Evolutionary conservation across 2,797 vertebrate species (phyloP).

Genomic region (Lacerta viridis): DNA sequence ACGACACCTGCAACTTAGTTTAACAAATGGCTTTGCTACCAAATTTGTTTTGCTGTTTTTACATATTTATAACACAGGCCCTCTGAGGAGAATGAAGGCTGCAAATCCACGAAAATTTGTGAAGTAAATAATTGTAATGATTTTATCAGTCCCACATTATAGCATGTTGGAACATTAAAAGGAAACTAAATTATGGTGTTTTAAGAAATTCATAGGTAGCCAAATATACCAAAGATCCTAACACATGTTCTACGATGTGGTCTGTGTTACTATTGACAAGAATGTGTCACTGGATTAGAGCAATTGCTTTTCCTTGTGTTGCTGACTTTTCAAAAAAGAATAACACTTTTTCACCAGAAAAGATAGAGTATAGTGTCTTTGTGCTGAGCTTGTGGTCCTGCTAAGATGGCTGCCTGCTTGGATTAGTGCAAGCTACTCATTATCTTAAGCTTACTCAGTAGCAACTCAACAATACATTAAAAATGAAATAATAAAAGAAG

Average conservation of each 20-base stretch:
- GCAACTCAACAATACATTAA: not conserved
- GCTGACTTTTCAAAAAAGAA: not conserved
- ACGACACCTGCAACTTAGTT: slow-evolving; percentile 53
- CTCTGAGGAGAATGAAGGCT: slow-evolving; percentile 43
- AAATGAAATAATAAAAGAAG: not conserved
- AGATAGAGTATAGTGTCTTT: not conserved
- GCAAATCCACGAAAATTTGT: slow-evolving; percentile 46
- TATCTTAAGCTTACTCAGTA: not conserved
- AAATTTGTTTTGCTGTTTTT: slow-evolving; percentile 53
- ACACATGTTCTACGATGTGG: slow-evolving; percentile 40
- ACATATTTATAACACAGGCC: slow-evolving; percentile 47
- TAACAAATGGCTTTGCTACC: slow-evolving; percentile 48
- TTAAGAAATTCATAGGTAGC: slow-evolving; percentile 42
- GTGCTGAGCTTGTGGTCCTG: not conserved
- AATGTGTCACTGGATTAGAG: not conserved
- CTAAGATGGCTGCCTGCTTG: not conserved
- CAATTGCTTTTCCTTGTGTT: not conserved
- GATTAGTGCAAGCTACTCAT: not conserved
- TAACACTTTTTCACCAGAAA: not conserved
- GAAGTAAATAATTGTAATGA: slow-evolving; percentile 62
- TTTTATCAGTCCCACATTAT: slow-evolving; percentile 59
- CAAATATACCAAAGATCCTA: slow-evolving; percentile 54
- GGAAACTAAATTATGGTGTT: slow-evolving; percentile 54
- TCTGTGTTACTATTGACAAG: not conserved
- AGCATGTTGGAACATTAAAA: slow-evolving; percentile 60